Evolutionary conservation across 2,113 vertebrate species (phyloP).

Genomic region (Lasiurus borealis): DNA sequence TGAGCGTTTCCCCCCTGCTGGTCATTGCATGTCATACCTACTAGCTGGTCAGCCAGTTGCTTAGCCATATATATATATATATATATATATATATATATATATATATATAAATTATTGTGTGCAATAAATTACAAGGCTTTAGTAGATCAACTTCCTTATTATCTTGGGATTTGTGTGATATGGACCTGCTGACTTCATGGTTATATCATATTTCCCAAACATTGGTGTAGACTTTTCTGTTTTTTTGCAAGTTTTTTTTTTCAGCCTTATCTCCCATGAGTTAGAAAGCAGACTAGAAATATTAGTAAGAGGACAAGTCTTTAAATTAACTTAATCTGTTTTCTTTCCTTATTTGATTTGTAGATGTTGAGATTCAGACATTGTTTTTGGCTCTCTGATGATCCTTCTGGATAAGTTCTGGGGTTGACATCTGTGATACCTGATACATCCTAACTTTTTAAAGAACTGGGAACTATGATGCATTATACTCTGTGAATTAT

Average conservation of each 20-base stretch:
- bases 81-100: too few species aligned
- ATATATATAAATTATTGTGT: too few species aligned
- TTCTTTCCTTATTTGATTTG: constrained; percentile 13
- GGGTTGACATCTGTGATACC: neutral
- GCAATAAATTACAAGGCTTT: constrained; percentile 22
- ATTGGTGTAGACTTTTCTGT: neutral
- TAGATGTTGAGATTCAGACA: neutral
- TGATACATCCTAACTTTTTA: neutral
- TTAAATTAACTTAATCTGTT: constrained; percentile 3
- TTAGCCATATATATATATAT: too few species aligned
- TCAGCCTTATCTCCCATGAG: neutral
- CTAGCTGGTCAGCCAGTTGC: too few species aligned
- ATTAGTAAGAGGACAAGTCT: neutral
- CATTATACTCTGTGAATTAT: neutral
- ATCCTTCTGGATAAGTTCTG: neutral
- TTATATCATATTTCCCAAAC: neutral
- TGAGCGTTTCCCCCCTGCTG: too few species aligned
- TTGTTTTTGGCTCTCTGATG: constrained; percentile 6
- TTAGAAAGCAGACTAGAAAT: constrained; percentile 8
- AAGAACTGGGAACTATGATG: neutral
- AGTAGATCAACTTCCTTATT: neutral
- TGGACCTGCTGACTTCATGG: neutral
- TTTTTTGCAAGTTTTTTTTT: neutral
- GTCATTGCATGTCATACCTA: too few species aligned
- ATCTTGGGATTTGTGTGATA: neutral